Evolutionary conservation across 2,888 invertebrate species (phyloP), one percentile per base, ranked within the genome.

Genomic region (Danaus chrysippus): DNA sequence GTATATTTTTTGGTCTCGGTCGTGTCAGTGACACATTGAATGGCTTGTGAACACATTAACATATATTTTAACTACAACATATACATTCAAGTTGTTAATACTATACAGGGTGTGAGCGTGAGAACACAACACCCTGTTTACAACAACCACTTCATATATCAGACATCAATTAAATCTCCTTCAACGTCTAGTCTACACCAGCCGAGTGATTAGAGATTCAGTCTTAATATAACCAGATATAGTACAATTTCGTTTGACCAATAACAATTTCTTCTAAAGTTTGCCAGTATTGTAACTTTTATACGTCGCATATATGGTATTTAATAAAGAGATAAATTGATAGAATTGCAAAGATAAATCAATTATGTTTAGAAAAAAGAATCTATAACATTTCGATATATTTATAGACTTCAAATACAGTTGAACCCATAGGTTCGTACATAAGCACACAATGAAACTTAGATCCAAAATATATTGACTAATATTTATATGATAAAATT

Each of bases 151-250:
- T 5, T 34, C 23, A 34, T 8, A 34, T 34, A 34, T 34, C 23
- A 34, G 23, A 34, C 23, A 34, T 34, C 23, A 34, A 34, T 34
- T 34, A 34, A 34, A 34, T 34, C 23, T 34, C 23, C 8, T 34
- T 5, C 23, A 34, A 3, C 23, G 23, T 34, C 23, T 34, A 34
- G 23, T 34, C 23, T 34, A 34, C 23, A 34, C 23, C 6, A 34
- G 23, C 23, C 23, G 23, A 73, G 74, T 68, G 71, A 70, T 73
- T 74, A 77, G 78, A 73, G 74, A 76, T 74, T 86, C 86, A 86
- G 86, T 86, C 86, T 86, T 72, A 78, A 76, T 73, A 78, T 74
- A 78, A 71, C 72, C 76, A 74, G 73, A 74, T 73, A 74, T 77
- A 76, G 56, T 63, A 68, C 70, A 68, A 70, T 70, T 74, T 73